Evolutionary conservation across 2,797 vertebrate species (phyloP).

Genomic region (Lycodopsis pacificus): DNA sequence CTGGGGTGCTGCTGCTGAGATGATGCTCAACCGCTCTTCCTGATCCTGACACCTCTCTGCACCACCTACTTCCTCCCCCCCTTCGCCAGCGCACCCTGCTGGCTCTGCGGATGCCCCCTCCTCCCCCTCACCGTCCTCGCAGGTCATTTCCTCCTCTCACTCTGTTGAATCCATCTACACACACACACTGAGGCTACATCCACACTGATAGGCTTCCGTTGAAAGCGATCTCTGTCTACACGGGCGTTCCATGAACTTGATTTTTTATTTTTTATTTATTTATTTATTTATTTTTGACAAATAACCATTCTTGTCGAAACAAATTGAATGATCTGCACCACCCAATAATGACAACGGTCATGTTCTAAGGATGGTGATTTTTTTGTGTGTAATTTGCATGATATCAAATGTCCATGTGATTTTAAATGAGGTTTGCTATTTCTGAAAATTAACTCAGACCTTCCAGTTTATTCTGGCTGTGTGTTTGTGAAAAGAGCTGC

Average conservation of each 20-base stretch:
- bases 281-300: too few relatives aligned
- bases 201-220: background rate
- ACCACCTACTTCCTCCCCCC: slow-evolving; percentile 50
- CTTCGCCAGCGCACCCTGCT: slow-evolving; percentile 27
- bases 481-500: background rate
- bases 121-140: background rate
- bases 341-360: background rate
- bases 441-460: background rate
- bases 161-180: background rate
- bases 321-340: background rate
- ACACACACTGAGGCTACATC: too few relatives aligned
- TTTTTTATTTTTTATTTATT: too few relatives aligned
- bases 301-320: background rate
- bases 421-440: background rate
- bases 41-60: slow-evolving; percentile 54
- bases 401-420: background rate
- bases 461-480: background rate
- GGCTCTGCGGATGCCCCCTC: slow-evolving; percentile 10
- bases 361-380: background rate
- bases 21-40: slow-evolving; percentile 56
- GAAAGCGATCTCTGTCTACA: too few relatives aligned
- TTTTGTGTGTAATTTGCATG: background rate
- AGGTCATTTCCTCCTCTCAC: slow-evolving; percentile 14
- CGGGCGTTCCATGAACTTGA: too few relatives aligned
- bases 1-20: slow-evolving; percentile 65